Conservation (phyloP, 2,888 invertebrate genomes). For the Neoitamus cyanurus region DNA sequence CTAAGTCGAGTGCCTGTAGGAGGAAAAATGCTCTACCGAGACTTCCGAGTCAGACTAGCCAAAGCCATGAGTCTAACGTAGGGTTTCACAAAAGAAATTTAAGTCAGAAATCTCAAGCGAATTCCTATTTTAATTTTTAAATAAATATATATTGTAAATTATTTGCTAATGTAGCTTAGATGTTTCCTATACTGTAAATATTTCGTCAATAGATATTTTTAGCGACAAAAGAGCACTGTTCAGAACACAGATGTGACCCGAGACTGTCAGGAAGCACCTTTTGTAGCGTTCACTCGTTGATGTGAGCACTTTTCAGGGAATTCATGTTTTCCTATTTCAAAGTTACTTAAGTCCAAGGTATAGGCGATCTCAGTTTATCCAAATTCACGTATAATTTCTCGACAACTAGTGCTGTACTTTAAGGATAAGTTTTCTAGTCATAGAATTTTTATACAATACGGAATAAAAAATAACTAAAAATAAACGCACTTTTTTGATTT, state of each 20-base stretch:
- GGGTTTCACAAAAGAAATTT: background rate
- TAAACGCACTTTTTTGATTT: background rate
- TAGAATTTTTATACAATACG: conserved; percentile 21
- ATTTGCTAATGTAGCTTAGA: background rate
- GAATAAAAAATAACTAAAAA: conserved; percentile 11
- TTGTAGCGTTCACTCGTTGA: conserved; percentile 4
- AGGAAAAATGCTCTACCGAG: conserved; percentile 77
- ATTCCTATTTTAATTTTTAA: conserved; percentile 20
- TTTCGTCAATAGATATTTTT: background rate
- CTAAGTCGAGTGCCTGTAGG: conserved; percentile 75
- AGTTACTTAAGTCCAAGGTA: conserved; percentile 29
- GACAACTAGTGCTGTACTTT: conserved; percentile 9
- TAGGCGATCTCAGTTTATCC: conserved; percentile 14
- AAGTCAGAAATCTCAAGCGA: conserved; percentile 24
- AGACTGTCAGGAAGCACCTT: background rate
- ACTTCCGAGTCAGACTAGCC: conserved; percentile 76
- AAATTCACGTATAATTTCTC: background rate
- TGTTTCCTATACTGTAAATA: background rate
- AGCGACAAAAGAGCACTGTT: background rate
- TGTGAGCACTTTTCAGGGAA: background rate
- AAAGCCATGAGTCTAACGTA: conserved; percentile 72
- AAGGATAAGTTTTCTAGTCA: conserved; percentile 37
- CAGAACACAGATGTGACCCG: background rate
- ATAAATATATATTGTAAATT: conserved; percentile 15
- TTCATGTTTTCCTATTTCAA: conserved; percentile 10